Evolutionary conservation across 2,888 invertebrate species (phyloP).

Genomic region (Tenthredo amoena): DNA sequence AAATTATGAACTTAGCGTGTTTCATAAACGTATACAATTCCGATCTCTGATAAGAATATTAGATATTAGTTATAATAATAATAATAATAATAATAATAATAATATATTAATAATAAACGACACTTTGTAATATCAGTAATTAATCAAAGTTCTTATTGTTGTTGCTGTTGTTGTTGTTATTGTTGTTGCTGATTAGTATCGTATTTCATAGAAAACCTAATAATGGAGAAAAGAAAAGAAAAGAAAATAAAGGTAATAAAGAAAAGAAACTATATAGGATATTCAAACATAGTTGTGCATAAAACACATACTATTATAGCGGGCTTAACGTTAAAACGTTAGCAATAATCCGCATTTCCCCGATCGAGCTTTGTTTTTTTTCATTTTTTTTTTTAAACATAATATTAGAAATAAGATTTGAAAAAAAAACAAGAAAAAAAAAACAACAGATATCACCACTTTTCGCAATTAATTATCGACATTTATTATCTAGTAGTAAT

Average conservation of each 20-base stretch:
- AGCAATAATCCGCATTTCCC: background rate
- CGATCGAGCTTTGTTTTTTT: background rate
- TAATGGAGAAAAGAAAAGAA: background rate
- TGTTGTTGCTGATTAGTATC: background rate
- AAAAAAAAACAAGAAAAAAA: background rate
- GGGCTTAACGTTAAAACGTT: background rate
- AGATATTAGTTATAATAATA: background rate
- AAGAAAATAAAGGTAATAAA: background rate
- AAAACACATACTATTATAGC: background rate
- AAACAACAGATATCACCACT: background rate
- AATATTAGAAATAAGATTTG: background rate
- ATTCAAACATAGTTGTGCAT: background rate
- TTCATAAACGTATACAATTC: background rate
- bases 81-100: background rate
- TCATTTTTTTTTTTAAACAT: background rate
- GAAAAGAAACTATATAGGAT: background rate
- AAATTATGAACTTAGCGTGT: background rate
- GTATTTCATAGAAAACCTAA: conserved; percentile 22
- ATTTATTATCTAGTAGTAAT: conserved; percentile 7
- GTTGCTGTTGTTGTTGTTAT: background rate
- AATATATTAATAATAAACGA: conserved; percentile 17
- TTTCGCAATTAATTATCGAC: background rate
- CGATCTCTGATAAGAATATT: conserved; percentile 19
- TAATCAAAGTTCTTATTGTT: background rate
- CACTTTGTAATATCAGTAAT: conserved; percentile 1